A percentile compares a stretch with the other conserved stretches of the same genome.
Evolutionary conservation across 2,888 invertebrate species (phyloP).

Genomic region (Sarcophaga subvicina): DNA sequence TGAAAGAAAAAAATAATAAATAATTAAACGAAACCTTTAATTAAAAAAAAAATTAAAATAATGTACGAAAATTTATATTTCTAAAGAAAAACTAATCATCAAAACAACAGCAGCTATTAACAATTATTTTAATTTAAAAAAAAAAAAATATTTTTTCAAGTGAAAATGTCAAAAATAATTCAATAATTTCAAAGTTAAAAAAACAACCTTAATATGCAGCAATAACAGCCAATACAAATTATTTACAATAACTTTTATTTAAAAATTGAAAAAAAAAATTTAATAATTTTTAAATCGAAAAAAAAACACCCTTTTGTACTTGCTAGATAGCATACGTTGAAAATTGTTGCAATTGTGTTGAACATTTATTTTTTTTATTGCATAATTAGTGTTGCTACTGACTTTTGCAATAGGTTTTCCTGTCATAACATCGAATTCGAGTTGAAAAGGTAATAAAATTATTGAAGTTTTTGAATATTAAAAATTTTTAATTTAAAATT

Average conservation of each 20-base stretch:
- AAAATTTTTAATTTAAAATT: not conserved
- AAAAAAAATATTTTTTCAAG: not conserved
- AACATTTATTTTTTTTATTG: not conserved
- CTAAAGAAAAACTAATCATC: not conserved
- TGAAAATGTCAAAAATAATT: conserved; percentile 14
- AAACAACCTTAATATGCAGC: not conserved
- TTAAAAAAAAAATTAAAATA: not conserved
- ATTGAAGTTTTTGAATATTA: not conserved
- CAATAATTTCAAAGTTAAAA: conserved; percentile 19
- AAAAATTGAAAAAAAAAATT: not conserved
- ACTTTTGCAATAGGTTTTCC: not conserved
- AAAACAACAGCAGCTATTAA: not conserved
- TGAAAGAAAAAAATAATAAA: not conserved
- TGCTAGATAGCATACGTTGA: not conserved
- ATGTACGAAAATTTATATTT: not conserved
- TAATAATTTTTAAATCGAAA: not conserved
- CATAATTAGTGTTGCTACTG: not conserved
- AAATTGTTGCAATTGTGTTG: not conserved
- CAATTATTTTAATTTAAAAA: not conserved
- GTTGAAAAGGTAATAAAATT: conserved; percentile 34
- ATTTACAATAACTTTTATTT: not conserved
- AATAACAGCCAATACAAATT: not conserved
- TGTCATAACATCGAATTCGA: conserved; percentile 28
- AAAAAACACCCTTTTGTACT: not conserved
- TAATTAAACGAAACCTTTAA: not conserved